phyloP scores from a whole-genome alignment of 2,888 invertebrate species.

The Drosophila peninsularis region DNA sequence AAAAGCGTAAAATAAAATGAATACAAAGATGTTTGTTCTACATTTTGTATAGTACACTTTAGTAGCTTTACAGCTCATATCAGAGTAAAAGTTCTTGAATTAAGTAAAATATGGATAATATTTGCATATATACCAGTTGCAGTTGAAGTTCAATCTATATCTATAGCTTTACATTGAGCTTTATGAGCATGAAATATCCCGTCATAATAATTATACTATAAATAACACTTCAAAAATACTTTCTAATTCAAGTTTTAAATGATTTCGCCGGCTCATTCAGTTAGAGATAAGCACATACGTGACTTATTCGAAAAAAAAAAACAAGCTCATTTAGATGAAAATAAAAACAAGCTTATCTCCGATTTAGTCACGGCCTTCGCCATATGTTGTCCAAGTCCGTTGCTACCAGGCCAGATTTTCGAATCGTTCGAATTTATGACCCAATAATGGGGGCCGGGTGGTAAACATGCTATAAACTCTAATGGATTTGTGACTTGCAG shows the following conservation, averaged over 20 bases:
- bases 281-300: slow-evolving; percentile 25
- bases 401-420: slow-evolving; percentile 28
- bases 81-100: not conserved
- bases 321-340: not conserved
- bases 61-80: not conserved
- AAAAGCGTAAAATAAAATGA: not conserved
- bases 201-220: not conserved
- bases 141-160: not conserved
- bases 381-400: slow-evolving; percentile 22
- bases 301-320: not conserved
- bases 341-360: slow-evolving; percentile 39
- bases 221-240: not conserved
- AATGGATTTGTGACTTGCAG: slow-evolving; percentile 45
- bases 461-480: slow-evolving; percentile 6
- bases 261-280: slow-evolving; percentile 1
- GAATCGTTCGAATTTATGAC: slow-evolving; percentile 38
- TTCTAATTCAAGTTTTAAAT: not conserved
- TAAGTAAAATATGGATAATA: not conserved
- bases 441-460: not conserved
- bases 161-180: not conserved
- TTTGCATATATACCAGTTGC: not conserved
- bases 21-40: not conserved
- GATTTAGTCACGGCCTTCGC: slow-evolving; percentile 9
- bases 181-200: not conserved
- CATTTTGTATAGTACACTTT: not conserved